Evolutionary conservation across 2,113 vertebrate genomes (phyloP), one percentile per base, ranked within the genome.

Genomic region (Marmota monax): DNA sequence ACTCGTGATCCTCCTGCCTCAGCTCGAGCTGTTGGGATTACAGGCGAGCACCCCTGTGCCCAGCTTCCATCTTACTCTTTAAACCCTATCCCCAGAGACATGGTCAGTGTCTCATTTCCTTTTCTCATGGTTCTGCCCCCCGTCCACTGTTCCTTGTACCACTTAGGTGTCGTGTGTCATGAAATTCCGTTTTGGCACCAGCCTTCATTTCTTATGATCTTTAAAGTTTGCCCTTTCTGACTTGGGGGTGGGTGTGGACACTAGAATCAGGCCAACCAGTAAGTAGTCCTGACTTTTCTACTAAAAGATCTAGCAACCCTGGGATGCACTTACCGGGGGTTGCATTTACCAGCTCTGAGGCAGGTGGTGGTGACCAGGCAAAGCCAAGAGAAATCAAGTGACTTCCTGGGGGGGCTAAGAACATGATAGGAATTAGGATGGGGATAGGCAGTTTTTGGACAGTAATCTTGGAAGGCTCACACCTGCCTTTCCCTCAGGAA

Each of bases 111-210:
- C 58, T 39, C 23, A 17, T 5, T 37, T 16, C 14, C 4, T 22
- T 34, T 56, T 70, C 76, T 77, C 23, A 2, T 39, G 65, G 23
- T 27, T 63, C 18, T 69, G 10, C 17, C 2, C 6, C 63, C 37
- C 0, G 1, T 10, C 11, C 45, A 17, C 12, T 1, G 18, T 65
- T 14, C 29, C 61, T 5, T 27, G 10, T 16, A 12, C 0, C 7
- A 7, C 73, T n/a, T 2, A n/a, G 83, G 2, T 32, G 32, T 77
- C 45, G 7, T 22, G 39, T 2, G 14, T 0, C 9, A 13, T 4
- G 37, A n/a, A 14, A 39, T 48, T 56, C 10, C 39, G 10, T 2
- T 14, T n/a, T 39, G 58, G 12, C 29, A 70, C 32, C 39, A 73
- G 42, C 13, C 17, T 10, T 25, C 65, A 39, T 10, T 78, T 42